Conservation (phyloP, 2,888 invertebrate species). For the Macrosoma leucophasiata region DNA sequence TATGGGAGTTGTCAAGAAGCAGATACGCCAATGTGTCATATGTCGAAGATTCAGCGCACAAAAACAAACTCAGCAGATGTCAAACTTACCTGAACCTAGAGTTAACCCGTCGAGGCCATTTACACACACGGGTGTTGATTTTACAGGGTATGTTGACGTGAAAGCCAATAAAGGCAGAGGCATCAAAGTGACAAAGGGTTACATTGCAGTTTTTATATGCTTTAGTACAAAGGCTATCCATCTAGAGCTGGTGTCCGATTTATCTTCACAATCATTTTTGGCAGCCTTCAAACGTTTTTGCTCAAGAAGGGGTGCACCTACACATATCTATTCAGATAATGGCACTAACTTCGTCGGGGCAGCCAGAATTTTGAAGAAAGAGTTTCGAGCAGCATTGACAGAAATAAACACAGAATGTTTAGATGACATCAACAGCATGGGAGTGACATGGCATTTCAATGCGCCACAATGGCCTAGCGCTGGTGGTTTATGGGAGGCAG, state of each 20-base stretch:
- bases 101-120: constrained; percentile 15
- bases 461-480: constrained; percentile 12
- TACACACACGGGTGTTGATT: constrained; percentile 19
- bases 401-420: constrained; percentile 3
- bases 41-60: neutral
- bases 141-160: constrained; percentile 14
- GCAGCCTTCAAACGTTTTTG: constrained; percentile 2
- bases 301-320: neutral
- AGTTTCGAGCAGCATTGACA: no score
- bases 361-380: no score
- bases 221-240: constrained; percentile 17
- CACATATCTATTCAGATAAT: constrained; percentile 1
- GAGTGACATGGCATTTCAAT: no score
- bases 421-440: constrained; percentile 1
- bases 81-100: constrained; percentile 2
- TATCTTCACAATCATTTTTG: constrained; percentile 2
- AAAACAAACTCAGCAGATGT: constrained; percentile 2
- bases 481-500: constrained; percentile 13
- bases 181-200: constrained; percentile 16
- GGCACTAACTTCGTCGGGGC: constrained; percentile 1
- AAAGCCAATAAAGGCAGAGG: constrained; percentile 8
- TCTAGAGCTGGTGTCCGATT: constrained; percentile 21
- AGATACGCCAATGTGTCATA: neutral
- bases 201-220: constrained; percentile 9
- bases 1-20: constrained; percentile 2